Evolutionary conservation across 2,888 invertebrate species (phyloP).

Genomic region (Dynastes grantii): DNA sequence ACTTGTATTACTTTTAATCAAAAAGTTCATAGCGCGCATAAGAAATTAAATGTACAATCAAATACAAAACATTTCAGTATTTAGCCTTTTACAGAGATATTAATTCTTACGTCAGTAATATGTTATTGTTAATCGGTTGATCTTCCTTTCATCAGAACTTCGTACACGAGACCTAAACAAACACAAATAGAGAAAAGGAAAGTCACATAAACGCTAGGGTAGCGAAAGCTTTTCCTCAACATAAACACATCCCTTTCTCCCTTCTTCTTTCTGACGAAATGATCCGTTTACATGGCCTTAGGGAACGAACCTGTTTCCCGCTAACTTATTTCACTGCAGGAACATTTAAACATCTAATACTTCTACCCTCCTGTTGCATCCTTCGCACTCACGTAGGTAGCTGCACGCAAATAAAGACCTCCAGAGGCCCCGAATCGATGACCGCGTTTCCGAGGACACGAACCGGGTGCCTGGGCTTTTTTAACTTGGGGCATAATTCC

Average conservation of each 20-base stretch:
- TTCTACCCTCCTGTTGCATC: slow-evolving; percentile 12
- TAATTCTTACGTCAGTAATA: no score
- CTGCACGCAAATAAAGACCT: not conserved
- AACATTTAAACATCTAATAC: not conserved
- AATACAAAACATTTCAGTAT: no score
- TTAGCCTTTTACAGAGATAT: no score
- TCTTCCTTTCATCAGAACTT: no score
- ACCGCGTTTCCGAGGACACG: not conserved
- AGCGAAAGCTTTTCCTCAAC: no score
- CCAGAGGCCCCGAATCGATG: not conserved
- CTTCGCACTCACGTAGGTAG: not conserved
- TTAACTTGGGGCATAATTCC: not conserved
- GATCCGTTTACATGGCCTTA: slow-evolving; percentile 4
- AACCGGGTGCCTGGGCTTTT: not conserved
- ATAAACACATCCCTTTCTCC: not conserved
- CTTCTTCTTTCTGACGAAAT: slow-evolving; percentile 13
- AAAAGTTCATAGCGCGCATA: no score
- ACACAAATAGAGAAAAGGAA: no score
- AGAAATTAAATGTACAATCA: no score
- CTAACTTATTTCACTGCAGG: slow-evolving; percentile 11
- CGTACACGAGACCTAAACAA: no score
- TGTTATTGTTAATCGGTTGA: no score
- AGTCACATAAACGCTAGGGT: no score
- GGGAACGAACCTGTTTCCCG: not conserved
- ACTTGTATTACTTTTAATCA: no score